Evolutionary conservation across 2,888 invertebrate genomes (phyloP).

Genomic region (Agrilus cyanescens): DNA sequence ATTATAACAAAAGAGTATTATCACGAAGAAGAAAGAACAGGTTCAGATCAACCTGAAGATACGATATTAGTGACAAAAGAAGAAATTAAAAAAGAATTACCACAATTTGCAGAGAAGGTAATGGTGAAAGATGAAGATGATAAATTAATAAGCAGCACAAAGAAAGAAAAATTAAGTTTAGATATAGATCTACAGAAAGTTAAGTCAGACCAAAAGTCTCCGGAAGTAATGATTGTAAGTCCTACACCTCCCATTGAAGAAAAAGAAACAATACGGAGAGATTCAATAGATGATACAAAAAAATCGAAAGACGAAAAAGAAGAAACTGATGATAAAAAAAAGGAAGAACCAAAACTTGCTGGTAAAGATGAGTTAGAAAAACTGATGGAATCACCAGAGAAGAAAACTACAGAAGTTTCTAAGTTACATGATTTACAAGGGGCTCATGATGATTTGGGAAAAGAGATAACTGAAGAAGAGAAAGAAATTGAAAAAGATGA

Average conservation of each 20-base stretch:
- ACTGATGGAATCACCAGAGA: background rate
- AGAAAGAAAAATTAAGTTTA: too few species aligned
- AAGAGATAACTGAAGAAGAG: background rate
- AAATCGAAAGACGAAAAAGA: constrained; percentile 5
- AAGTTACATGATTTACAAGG: too few species aligned
- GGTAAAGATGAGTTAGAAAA: background rate
- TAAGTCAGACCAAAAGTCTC: too few species aligned
- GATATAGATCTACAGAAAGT: too few species aligned
- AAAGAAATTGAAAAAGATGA: constrained; percentile 5
- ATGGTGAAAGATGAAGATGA: constrained; percentile 4
- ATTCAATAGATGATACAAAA: constrained; percentile 5
- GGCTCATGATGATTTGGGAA: too few species aligned
- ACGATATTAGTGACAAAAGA: constrained; percentile 2
- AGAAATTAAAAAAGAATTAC: background rate
- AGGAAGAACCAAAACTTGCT: background rate
- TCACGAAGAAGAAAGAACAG: too few species aligned
- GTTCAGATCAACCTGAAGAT: background rate
- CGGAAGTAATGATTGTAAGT: too few species aligned
- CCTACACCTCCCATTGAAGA: background rate
- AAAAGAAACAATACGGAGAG: background rate
- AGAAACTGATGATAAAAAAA: background rate
- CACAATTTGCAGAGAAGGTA: too few species aligned
- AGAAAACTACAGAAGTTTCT: too few species aligned
- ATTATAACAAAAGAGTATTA: too few species aligned
- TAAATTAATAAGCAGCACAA: too few species aligned